Evolutionary conservation across 2,113 vertebrate genomes (phyloP), one percentile per base, ranked within the genome.

Genomic region (Pangasianodon gigas): DNA sequence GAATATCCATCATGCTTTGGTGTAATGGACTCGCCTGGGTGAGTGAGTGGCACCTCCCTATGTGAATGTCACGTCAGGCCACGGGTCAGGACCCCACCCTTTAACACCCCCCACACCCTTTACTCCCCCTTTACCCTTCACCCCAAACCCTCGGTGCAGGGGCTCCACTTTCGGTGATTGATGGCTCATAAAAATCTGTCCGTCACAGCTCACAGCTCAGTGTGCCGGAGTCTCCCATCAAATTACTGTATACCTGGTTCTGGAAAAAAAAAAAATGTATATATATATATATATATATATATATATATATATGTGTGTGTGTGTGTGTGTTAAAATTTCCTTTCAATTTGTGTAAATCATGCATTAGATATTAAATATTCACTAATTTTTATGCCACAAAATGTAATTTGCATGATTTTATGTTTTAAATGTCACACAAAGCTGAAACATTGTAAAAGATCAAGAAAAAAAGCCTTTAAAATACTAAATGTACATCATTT

Each of bases 1-100:
- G 89, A 92, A 94, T 95, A 96, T 96, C 95, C 94, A 96, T 96
- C 95, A 96, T 95, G 94, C 93, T 96, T 95, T 95, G 94, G 91
- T 93, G 93, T 96, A 96, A 96, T 96, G 91, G 94, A 94, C 95
- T 96, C 95, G 95, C 93, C 94, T 95, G 93, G 91, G 75, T 79
- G 77, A 80, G 94, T 95, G 94, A 95, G 93, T 90, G 93, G 92
- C 93, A 95, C 91, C 95, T 93, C 88, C 92, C 94, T 95, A 91
- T 89, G 92, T 95, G 94, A 96, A 95, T 96, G 95, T 95, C 95
- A 95, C 90, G 69, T 91, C 87, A 92, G 94, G 93, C 94, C 90
- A 92, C 90, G 92, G 95, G 95, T 96, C 95, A 95, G 94, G 94
- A 94, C 93, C 94, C 94, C 94, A 93, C 91, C 94, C 93, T 80